Base-by-base conservation (phyloP, 2,797 vertebrate species). In the Gephyroberyx darwinii region DNA sequence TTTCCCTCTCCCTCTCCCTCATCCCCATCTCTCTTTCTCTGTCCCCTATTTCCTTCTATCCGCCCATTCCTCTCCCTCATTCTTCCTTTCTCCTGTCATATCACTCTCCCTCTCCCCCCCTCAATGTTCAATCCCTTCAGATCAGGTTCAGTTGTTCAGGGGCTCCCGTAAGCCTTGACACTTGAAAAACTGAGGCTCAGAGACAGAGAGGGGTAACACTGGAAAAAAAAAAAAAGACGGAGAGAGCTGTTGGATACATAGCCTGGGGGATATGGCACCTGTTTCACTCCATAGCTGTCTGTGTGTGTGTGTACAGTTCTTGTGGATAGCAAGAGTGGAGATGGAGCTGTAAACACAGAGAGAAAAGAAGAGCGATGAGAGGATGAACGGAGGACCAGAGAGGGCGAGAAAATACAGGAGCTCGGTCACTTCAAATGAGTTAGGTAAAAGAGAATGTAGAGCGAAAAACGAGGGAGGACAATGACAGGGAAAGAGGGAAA, bases 361-460 rank as follows among this genome's bases (percentile, higher is more conserved):
- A 31, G 26, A 31, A 10, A 31, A 1, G n/a, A 37, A n/a, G 4
- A 8, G 26, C 10, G 14, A 33, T 8, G n/a, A 10, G 30, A 64
- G 47, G 61, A 51, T 50, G 47, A 51, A 14, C 12, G 48, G 33
- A 35, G 31, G n/a, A 20, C 14, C 33, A 37, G 61, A 17, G 19
- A 45, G 22, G 13, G 5, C 41, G 45, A 48, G 59, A 8, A 39
- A 37, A 69, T 1, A 19, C 2, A 56, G 5, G 13, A 57, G 48
- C 55, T 61, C 1, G 53, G 26, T 41, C 53, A 5, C 61, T 70
- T 59, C 58, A 82, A 48, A 74, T 62, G 71, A 62, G 82, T 83
- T 3, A 78, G 45, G 73, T 33, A 75, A 60, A 55, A 33, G 31
- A 62, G 61, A 54, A 54, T 61, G 81, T 69, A 62, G 70, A 74